Evolutionary conservation across 2,888 invertebrate genomes (phyloP), one percentile per base, ranked within the genome.

Genomic region (Eubasilissa splendida): DNA sequence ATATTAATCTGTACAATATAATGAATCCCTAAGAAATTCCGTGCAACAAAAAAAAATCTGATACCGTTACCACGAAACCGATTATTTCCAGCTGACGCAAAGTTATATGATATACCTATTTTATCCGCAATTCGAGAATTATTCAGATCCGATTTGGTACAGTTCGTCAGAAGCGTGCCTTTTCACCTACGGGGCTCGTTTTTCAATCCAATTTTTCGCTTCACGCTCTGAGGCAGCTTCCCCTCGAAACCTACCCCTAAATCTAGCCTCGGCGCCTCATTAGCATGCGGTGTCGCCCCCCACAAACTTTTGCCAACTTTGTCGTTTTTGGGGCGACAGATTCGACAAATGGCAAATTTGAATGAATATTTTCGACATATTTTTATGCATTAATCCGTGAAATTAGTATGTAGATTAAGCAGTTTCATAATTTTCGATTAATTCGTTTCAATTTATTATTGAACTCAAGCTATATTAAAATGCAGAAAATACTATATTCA

Each of bases 201-300:
- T 77, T 77, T 77, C 77, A 77, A 77, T 77, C 77, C 77, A 77
- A 77, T 77, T 77, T 77, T 59, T 77, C 77, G 77, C 77, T 77
- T 70, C 77, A 77, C 42, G 77, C 77, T 70, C 68, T 52, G 56
- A 74, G 58, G 11, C 76, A 11, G 33, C 54, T 8, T 42, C 65
- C 54, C 68, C 50, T 9, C 10, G 50, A n/a, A 68, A 14, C 9
- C 14, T 14, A 50, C 68, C 50, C 68, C 10, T 63, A 42, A 42
- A 4, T 22, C 52, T 14, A 68, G 33, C 54, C 77, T n/a, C 11
- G 68, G 50, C 5, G 22, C 52, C 77, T 77, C 77, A 77, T 77
- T 77, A 77, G 77, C 77, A 77, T 77, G 70, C 77, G 77, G 77
- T 42, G 54, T 68, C 52, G 31, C 52, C 66, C 71, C 70, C 71